phyloP scores from a whole-genome alignment of 2,888 invertebrate genomes.

The Siphlonurus alternatus region DNA sequence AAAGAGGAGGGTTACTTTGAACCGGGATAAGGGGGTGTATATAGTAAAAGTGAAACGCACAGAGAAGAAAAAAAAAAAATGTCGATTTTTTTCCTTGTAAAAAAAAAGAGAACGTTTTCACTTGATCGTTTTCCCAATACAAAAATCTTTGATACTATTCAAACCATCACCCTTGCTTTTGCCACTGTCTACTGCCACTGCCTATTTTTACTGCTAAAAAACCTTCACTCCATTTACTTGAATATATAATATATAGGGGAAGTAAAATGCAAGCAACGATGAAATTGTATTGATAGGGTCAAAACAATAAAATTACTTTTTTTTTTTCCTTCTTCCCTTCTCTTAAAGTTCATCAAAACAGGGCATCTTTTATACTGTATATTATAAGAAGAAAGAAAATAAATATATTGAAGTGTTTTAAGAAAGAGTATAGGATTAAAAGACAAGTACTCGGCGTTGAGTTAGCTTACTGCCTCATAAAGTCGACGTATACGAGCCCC shows the following conservation, averaged over 20 bases:
- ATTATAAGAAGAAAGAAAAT: not conserved
- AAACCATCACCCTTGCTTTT: not conserved
- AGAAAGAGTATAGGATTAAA: not conserved
- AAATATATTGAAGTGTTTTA: not conserved
- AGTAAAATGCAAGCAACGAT: not conserved
- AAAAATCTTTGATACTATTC: not conserved
- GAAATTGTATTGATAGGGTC: not conserved
- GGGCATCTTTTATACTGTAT: not conserved
- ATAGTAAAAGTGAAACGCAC: not conserved
- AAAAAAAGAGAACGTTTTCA: not conserved
- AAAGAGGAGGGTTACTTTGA: too few relatives aligned
- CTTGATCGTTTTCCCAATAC: not conserved
- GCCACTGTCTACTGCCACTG: not conserved
- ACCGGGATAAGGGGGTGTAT: too few relatives aligned
- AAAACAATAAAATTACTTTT: not conserved
- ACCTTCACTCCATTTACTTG: too few relatives aligned
- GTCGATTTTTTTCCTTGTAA: not conserved
- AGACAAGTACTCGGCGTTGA: not conserved
- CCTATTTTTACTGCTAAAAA: not conserved
- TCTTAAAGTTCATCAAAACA: not conserved
- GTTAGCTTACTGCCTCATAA: not conserved
- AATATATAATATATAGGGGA: not conserved
- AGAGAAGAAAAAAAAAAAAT: not conserved
- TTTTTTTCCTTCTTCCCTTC: too few relatives aligned
- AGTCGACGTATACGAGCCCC: not conserved